A percentile compares a stretch with the other conserved stretches of the same genome.
These are phyloP conservation scores for Myotis myotis DNA, from an alignment of 2,797 vertebrate species.

Conservation along the genomic window DNA sequence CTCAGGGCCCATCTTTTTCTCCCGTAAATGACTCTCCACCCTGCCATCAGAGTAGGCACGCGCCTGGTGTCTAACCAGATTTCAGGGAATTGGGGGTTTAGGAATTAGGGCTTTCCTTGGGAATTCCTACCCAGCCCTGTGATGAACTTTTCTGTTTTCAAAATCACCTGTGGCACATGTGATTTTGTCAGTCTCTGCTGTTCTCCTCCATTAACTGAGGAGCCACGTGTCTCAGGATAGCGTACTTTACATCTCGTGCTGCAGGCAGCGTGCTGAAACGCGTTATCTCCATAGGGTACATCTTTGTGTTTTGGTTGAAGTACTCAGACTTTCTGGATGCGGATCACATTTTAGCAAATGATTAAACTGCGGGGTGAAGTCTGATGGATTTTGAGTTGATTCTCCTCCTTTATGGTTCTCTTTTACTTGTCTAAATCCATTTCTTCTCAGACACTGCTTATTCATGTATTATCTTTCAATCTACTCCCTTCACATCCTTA, in stretches of 20 bases:
- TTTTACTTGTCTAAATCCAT: background rate
- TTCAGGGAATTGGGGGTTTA: background rate
- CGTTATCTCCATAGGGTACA: background rate
- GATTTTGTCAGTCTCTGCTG: background rate
- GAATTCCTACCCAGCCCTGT: background rate
- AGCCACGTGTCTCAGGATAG: background rate
- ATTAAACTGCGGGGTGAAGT: background rate
- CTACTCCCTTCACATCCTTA: background rate
- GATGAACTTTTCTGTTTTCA: background rate
- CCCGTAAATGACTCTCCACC: slow-evolving; percentile 38
- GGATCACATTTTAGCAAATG: slow-evolving; percentile 5
- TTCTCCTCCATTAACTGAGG: background rate
- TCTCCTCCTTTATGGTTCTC: background rate
- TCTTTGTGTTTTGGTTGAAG: slow-evolving; percentile 36
- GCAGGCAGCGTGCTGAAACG: background rate
- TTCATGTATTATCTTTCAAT: background rate
- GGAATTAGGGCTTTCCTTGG: background rate
- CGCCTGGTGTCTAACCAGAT: background rate
- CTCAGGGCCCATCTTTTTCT: slow-evolving; percentile 59
- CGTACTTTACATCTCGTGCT: slow-evolving; percentile 37
- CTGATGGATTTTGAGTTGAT: background rate
- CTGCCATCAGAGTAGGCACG: background rate
- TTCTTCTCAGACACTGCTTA: background rate
- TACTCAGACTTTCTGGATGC: slow-evolving; percentile 18
- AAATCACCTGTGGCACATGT: background rate